These are phyloP conservation scores for Eidolon helvum DNA, from an alignment of 2,113 vertebrate species.

Conservation along the genomic window DNA sequence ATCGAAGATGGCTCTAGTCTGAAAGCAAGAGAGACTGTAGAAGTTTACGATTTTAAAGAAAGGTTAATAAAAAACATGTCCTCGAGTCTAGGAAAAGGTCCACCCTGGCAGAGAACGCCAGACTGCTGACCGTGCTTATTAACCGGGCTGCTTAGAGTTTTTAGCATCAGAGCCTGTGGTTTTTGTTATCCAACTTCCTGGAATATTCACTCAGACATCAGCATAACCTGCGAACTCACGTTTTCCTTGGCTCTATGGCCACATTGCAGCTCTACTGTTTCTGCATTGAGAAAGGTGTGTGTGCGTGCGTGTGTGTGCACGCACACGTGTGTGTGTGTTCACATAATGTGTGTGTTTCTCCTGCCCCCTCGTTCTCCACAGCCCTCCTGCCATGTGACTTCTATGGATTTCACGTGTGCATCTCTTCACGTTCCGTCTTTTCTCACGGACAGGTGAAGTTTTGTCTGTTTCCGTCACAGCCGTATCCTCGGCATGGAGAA, in stretches of 20 bases:
- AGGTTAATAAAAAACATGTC: neutral
- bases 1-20: neutral
- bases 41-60: neutral
- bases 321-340: neutral
- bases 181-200: neutral
- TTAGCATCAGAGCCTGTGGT: neutral
- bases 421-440: neutral
- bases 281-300: neutral
- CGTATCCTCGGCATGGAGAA: neutral
- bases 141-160: neutral
- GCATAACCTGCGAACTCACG: neutral
- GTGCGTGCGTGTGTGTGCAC: neutral
- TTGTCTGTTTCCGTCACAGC: neutral
- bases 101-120: neutral
- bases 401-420: neutral
- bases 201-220: neutral
- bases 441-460: neutral
- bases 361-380: neutral
- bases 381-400: neutral
- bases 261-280: neutral
- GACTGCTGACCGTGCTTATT: neutral
- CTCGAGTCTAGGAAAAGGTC: neutral
- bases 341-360: neutral
- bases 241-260: neutral
- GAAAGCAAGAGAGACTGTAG: neutral